Evolutionary conservation across 2,888 invertebrate genomes (phyloP).

Genomic region (Agrochola lota): DNA sequence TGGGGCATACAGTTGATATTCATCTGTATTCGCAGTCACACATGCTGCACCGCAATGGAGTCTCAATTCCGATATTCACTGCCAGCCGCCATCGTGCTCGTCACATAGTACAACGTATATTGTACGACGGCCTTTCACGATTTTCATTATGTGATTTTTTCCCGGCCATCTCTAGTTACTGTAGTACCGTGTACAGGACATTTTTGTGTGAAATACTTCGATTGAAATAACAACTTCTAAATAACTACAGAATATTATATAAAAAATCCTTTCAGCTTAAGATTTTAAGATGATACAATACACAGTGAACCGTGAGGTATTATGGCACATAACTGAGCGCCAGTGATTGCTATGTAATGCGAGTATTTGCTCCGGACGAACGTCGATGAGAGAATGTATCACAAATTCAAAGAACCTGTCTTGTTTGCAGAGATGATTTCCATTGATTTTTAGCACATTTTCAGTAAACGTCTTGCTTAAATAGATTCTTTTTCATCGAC

Average conservation of each 20-base stretch:
- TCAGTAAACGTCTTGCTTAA: neutral
- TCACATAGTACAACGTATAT: conserved; percentile 56
- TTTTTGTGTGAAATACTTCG: neutral
- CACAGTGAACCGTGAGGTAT: conserved; percentile 20
- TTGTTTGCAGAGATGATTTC: no score
- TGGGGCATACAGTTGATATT: neutral
- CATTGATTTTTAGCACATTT: neutral
- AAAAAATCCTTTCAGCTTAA: neutral
- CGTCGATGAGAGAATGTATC: neutral
- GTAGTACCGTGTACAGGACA: neutral
- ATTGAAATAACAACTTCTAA: neutral
- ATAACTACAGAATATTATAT: neutral
- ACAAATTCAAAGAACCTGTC: neutral
- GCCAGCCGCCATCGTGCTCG: conserved; percentile 43
- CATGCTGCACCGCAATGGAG: conserved; percentile 10
- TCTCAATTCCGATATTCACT: conserved; percentile 47
- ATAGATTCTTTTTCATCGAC: neutral
- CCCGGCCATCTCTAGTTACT: conserved; percentile 2
- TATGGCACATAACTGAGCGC: neutral
- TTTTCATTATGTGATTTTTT: conserved; percentile 47
- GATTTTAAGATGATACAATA: no score
- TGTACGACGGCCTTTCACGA: conserved; percentile 59
- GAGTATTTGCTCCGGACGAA: neutral
- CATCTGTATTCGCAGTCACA: neutral
- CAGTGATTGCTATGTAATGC: neutral